These are phyloP conservation scores for Sebastolobus alascanus DNA, from an alignment of 2,797 vertebrate species.

Conservation along the genomic window DNA sequence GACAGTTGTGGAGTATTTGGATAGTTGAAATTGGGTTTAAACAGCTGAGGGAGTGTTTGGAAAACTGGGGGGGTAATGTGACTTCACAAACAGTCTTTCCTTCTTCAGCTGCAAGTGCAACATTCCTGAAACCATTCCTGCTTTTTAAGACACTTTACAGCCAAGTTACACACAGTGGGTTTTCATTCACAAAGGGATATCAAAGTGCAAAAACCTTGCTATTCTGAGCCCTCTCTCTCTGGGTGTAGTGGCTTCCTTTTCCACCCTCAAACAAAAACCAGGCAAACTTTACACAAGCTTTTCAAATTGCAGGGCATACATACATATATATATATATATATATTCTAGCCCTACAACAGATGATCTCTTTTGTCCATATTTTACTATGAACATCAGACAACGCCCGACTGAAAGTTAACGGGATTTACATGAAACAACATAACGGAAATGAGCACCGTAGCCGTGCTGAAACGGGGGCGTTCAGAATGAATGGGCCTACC, in stretches of 20 bases:
- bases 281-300: conserved; percentile 37
- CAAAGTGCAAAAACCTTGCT: conserved; percentile 61
- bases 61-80: conserved; percentile 49
- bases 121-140: conserved; percentile 74
- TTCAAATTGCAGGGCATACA: conserved; percentile 33
- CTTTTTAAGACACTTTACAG: conserved; percentile 61
- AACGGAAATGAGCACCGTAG: conserved; percentile 75
- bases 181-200: conserved; percentile 70
- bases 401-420: conserved; percentile 81
- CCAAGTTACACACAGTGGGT: conserved; percentile 57
- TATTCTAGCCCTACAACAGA: background rate
- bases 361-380: conserved; percentile 14
- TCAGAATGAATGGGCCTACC: conserved; percentile 75
- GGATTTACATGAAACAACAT: conserved; percentile 70
- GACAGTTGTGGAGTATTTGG: conserved; percentile 69
- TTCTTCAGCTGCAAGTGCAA: conserved; percentile 75
- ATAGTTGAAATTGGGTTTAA: conserved; percentile 71
- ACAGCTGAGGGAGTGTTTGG: conserved; percentile 69
- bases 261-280: conserved; percentile 24
- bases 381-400: conserved; percentile 71
- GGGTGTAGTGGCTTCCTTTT: conserved; percentile 48
- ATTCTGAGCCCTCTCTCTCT: conserved; percentile 65
- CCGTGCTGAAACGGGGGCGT: conserved; percentile 64
- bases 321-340: too few species aligned
- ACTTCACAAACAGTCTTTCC: conserved; percentile 69